These are phyloP conservation scores for Craseonycteris thonglongyai DNA, from an alignment of 2,113 vertebrate genomes.

Conservation along the genomic window DNA sequence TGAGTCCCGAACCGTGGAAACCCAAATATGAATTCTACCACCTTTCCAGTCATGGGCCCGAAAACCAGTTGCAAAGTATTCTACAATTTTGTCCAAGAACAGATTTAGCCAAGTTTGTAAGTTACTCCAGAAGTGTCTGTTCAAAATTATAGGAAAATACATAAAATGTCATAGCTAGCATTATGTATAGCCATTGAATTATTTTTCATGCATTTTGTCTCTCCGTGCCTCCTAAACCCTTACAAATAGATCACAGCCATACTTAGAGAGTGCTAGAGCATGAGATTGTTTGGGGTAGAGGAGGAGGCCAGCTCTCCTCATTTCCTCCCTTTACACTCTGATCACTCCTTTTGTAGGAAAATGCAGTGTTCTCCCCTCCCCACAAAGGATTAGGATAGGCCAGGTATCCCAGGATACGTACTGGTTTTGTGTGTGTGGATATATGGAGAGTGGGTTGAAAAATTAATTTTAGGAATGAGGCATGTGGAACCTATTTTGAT, in stretches of 20 bases:
- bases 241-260: not conserved
- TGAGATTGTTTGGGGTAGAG: too few relatives aligned
- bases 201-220: not conserved
- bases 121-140: not conserved
- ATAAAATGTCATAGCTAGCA: not conserved
- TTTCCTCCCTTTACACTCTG: not conserved
- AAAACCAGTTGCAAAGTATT: not conserved
- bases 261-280: too few relatives aligned
- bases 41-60: not conserved
- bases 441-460: not conserved
- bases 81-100: not conserved
- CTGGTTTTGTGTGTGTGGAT: not conserved
- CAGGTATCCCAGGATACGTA: not conserved
- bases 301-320: not conserved
- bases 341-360: not conserved
- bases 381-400: not conserved
- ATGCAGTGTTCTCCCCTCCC: not conserved
- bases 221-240: not conserved
- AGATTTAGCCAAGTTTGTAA: not conserved
- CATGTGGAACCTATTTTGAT: conserved; percentile 48
- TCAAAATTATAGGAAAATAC: not conserved
- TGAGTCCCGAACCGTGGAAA: not conserved
- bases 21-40: not conserved
- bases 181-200: not conserved
- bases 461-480: conserved; percentile 42